Base-by-base conservation (phyloP, 2,888 invertebrate species). In the Rosalia funebris region DNA sequence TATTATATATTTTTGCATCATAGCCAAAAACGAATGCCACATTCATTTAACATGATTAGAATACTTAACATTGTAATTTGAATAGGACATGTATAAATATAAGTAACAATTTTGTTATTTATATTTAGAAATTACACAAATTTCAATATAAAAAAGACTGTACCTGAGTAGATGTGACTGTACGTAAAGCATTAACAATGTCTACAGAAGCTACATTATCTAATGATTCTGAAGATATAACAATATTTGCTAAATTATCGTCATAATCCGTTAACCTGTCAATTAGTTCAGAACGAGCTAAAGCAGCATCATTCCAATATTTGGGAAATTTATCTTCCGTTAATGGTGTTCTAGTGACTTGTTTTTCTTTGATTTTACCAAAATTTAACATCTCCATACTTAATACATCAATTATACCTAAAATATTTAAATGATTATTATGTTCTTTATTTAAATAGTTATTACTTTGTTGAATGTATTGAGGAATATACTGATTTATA, bases 241-340 rank as follows among this genome's bases (percentile, higher is more conserved):
- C 86, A 45, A 81, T 79, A 55, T 92, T 87, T 0, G 92, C 93
- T 41, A 92, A 78, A 10, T 84, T 78, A 67, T 95, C 93, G 80
- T 97, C 95, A 37, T 91, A 76, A 45, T 90, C 90, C 0, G 95
- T 91, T 9, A 98, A 81, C 53, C 85, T 85, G 77, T 96, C 96
- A 47, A 94, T 88, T 14, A 96, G 82, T 60, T 83, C 79, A 66
- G 85, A 84, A 57, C 95, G 87, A 56, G 84, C 84, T n/a, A 84
- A 80, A 57, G 85, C 77, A 1, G 89, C 85, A 0, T 81, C 71
- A 58, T 88, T 85, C 83, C 87, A 88, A 41, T 86, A 76, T 37
- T 78, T 71, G 0, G 84, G 84, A 72, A 88, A 84, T 0, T 78
- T 75, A 25, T 81, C 75, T 72, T 87, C 84, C 0, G 83, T 81